Evolutionary conservation across 1,140 invertebrate genomes (phyloP).

Genomic region (Sminthurides bifidus): DNA sequence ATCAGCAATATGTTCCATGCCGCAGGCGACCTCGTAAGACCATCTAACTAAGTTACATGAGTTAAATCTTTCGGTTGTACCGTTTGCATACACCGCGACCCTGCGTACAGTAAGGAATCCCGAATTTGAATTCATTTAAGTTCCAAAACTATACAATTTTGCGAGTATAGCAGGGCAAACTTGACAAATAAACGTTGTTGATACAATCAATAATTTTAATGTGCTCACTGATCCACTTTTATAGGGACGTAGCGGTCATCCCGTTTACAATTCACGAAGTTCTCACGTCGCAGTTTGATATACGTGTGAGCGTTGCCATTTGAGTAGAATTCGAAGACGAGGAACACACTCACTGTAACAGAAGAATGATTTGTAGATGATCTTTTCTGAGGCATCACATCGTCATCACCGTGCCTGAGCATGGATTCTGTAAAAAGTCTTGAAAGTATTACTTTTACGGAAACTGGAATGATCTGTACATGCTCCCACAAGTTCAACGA

Average conservation of each 20-base stretch:
- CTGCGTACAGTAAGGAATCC: not conserved
- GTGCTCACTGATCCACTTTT: not conserved
- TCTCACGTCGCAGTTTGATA: not conserved
- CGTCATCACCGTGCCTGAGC: not conserved
- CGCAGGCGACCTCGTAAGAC: too few relatives aligned
- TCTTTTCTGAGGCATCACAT: not conserved
- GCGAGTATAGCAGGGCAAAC: too few relatives aligned
- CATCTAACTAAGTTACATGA: not conserved
- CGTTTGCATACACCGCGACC: not conserved
- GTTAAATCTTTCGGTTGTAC: not conserved
- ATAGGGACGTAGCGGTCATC: not conserved
- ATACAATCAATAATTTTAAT: not conserved
- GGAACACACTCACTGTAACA: not conserved
- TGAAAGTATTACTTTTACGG: not conserved
- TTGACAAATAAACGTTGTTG: not conserved
- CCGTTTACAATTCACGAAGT: not conserved
- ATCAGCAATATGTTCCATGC: conserved; percentile 15
- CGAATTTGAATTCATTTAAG: not conserved
- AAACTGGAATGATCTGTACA: conserved; percentile 11
- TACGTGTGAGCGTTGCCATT: conserved; percentile 9
- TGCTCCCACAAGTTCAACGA: conserved; percentile 15
- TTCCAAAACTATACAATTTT: not conserved
- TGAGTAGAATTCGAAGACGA: conserved; percentile 17
- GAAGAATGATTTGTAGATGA: not conserved
- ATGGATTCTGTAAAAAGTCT: not conserved